phyloP scores from a whole-genome alignment of 2,888 invertebrate species.

The Bombylius discolor region DNA sequence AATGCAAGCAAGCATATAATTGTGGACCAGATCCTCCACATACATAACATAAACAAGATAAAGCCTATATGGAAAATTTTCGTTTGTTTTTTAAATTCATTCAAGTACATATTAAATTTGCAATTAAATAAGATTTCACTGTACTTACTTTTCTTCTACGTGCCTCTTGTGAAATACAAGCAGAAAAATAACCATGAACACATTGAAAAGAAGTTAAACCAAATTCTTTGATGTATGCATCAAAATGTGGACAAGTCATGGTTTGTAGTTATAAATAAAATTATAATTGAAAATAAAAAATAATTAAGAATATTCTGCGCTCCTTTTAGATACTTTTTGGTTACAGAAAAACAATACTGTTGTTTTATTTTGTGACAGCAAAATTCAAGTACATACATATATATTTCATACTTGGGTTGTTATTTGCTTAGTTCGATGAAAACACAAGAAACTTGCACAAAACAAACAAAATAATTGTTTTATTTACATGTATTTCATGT shows the following conservation, averaged over 20 bases:
- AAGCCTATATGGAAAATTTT: constrained; percentile 44
- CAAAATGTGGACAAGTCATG: constrained; percentile 29
- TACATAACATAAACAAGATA: constrained; percentile 67
- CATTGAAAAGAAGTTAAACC: constrained; percentile 41
- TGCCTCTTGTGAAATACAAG: constrained; percentile 66
- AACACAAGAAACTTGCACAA: no score
- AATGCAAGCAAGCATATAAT: constrained; percentile 73
- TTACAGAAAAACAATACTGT: no score
- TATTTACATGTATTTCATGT: no score
- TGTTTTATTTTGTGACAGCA: no score
- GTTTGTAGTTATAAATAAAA: no score
- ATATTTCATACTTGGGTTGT: no score
- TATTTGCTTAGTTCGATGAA: no score
- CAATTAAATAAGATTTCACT: background rate
- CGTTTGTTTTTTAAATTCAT: background rate
- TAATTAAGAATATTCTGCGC: no score
- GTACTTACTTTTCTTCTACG: constrained; percentile 63
- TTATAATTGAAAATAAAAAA: no score
- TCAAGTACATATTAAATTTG: background rate
- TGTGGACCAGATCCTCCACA: constrained; percentile 70
- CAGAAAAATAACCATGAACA: constrained; percentile 76
- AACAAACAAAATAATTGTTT: no score
- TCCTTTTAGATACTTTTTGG: no score
- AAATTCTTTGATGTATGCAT: constrained; percentile 31
- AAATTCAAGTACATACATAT: no score